Conservation (phyloP, 2,797 vertebrate species). For the Paramormyrops hopkinsi region DNA sequence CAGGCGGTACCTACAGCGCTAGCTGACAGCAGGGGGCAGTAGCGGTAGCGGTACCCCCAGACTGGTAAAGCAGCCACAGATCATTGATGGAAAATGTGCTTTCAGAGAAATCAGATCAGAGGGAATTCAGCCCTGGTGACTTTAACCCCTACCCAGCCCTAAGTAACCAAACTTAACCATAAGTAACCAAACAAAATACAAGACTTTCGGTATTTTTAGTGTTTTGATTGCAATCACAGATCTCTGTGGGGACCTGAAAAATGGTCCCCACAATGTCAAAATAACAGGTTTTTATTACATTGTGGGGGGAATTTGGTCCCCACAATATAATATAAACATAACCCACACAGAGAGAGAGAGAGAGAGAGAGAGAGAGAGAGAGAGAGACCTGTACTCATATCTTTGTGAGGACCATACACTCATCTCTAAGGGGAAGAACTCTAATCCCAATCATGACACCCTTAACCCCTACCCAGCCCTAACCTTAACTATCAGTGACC, state of each 20-base stretch:
- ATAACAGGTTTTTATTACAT: not conserved
- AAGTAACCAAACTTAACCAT: not conserved
- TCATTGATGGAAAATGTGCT: slow-evolving; percentile 21
- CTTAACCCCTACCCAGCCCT: not conserved
- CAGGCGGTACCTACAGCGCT: not conserved
- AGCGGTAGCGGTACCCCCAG: not conserved
- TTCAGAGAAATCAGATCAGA: slow-evolving; percentile 7
- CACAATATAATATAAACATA: not conserved
- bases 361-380: no score
- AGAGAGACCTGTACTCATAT: not conserved
- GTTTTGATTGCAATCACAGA: not conserved
- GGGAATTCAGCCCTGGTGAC: slow-evolving; percentile 17
- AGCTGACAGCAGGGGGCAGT: not conserved
- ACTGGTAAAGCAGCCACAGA: not conserved
- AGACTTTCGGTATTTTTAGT: not conserved
- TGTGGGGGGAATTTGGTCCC: not conserved
- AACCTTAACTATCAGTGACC: not conserved
- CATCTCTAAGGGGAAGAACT: not conserved
- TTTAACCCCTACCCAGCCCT: not conserved
- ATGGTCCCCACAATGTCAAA: not conserved
- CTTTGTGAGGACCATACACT: not conserved
- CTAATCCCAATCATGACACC: not conserved
- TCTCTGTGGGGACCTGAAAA: not conserved
- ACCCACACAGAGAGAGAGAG: not conserved
- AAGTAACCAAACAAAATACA: not conserved